Percentiles rank a stretch among this genome's conserved stretches.
These are phyloP conservation scores for Amniataba percoides DNA, from an alignment of 2,797 vertebrate species.

Conservation along the genomic window DNA sequence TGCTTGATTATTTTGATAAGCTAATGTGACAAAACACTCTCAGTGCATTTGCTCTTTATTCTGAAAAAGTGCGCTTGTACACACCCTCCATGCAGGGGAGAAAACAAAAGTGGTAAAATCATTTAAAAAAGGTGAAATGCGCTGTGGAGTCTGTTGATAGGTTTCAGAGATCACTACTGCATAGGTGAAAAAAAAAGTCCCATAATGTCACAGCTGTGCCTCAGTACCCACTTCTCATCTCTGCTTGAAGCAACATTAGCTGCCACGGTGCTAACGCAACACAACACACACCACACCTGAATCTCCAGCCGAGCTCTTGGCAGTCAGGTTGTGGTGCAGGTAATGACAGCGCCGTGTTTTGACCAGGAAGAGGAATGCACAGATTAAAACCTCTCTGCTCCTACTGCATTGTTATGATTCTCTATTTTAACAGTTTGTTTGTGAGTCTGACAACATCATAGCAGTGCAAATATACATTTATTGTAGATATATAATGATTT, in stretches of 20 bases:
- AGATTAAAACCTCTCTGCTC: not conserved
- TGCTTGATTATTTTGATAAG: conserved; percentile 18
- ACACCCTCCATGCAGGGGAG: not conserved
- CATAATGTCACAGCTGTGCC: too few relatives aligned
- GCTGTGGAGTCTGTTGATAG: not conserved
- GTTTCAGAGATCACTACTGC: not conserved
- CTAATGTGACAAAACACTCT: not conserved
- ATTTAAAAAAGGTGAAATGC: not conserved
- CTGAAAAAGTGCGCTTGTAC: not conserved
- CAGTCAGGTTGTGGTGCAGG: not conserved
- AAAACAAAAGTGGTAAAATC: not conserved
- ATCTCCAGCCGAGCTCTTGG: not conserved
- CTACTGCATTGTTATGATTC: not conserved
- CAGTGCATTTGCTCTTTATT: not conserved
- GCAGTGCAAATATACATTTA: not conserved
- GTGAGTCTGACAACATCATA: not conserved
- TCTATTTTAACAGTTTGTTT: not conserved
- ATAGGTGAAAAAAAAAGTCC: not conserved
- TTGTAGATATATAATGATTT: too few relatives aligned
- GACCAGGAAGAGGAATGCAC: not conserved
- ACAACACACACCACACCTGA: too few relatives aligned
- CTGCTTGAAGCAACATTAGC: not conserved
- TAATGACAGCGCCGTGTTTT: not conserved
- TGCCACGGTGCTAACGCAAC: not conserved
- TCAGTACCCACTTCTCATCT: not conserved